Conservation (phyloP, 2,888 invertebrate genomes). For the Drosophila barbarae region DNA sequence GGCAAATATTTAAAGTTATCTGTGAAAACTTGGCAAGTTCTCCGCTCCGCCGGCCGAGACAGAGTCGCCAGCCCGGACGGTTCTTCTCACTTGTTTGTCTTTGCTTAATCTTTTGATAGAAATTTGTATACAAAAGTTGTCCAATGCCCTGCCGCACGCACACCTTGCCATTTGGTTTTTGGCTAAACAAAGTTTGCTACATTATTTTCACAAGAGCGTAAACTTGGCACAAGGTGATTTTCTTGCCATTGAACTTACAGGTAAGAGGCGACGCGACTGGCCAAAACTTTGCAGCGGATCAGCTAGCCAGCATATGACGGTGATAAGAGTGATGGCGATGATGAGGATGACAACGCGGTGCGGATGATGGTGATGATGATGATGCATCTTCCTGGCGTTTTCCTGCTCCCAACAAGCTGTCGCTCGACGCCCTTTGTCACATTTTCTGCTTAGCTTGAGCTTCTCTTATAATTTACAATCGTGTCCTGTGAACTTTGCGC, state of each 20-base stretch:
- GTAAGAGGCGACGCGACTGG: constrained; percentile 44
- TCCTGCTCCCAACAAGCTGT: constrained; percentile 21
- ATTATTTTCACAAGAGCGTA: constrained; percentile 67
- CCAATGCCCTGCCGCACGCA: constrained; percentile 13
- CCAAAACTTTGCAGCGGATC: constrained; percentile 48
- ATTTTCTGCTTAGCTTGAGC: constrained; percentile 56
- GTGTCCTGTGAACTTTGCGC: constrained; percentile 62
- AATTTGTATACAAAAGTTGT: constrained; percentile 72
- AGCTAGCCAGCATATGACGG: constrained; percentile 32
- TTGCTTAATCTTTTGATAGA: constrained; percentile 75
- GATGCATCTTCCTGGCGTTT: constrained; percentile 21
- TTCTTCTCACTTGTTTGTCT: constrained; percentile 67
- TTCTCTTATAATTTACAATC: constrained; percentile 68
- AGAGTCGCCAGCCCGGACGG: constrained; percentile 20
- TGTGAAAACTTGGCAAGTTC: constrained; percentile 64
- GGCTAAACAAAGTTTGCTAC: constrained; percentile 63
- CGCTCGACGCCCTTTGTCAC: constrained; percentile 47
- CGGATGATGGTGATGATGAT: constrained; percentile 8
- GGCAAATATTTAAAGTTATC: constrained; percentile 71
- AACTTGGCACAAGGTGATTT: constrained; percentile 64
- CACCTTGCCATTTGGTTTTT: constrained; percentile 37
- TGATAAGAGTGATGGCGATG: constrained; percentile 18
- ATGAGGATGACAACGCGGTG: constrained; percentile 13
- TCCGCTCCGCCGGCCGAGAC: not conserved
- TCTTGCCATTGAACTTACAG: constrained; percentile 62